Evolutionary conservation across 2,888 invertebrate species (phyloP), one percentile per base, ranked within the genome.

Genomic region (Kryphioiulus occultus): DNA sequence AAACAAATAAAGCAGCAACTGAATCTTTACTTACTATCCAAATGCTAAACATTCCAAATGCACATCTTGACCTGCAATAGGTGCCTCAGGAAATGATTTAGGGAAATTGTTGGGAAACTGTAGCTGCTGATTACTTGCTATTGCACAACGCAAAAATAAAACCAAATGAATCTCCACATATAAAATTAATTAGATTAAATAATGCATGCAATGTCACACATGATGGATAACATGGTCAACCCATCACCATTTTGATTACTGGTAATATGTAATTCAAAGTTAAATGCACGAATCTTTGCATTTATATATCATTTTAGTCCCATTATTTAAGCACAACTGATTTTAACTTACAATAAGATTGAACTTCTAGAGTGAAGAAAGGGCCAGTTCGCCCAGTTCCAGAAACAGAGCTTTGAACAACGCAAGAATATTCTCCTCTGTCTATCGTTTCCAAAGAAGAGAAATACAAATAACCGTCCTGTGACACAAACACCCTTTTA

Each of bases 51-150:
- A 99, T 93, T 99, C 99, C 87, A 99, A 92, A 89, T 97, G 94
- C 22, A 98, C 96, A 92, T 97, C 96, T 91, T 96, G 95, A 0
- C 98, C 98, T 30, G 96, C 97, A 89, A 95, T 93, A 0, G 98
- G 98, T 32, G 97, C 97, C 91, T 97, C 97, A 0, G 99, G 99
- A 91, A 98, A 99, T 0, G 96, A 95, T 93, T 98, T 98, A 0
- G 99, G 99, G 90, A 99, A 99, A 90, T 96, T 97, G 91, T 97
- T 97, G 0, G 98, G 96, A 91, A 99, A 98, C 91, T 97, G 96
- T 78, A 99, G 93, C 89, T 97, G 96, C 91, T 98, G 97, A 91
- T 96, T 97, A 92, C 96, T 96, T 82, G 97, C 95, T 94, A 78
- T 78, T 78, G 91, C 87, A 91, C 91, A 90, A 89, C 87, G 89